Conservation (phyloP, 2,888 invertebrate genomes). For the Lobophora halterata region DNA sequence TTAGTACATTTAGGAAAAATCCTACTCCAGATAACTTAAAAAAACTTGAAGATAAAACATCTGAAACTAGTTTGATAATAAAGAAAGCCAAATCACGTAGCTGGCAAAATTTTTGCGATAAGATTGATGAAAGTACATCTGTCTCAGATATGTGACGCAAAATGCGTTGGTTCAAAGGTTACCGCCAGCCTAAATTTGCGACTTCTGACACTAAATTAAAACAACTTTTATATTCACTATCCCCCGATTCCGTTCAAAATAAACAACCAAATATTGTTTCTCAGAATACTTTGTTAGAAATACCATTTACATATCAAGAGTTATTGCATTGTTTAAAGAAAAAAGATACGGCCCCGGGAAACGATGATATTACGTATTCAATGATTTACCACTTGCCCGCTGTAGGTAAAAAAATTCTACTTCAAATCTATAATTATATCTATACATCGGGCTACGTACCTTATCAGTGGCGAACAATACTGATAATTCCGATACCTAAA, state of each 20-base stretch:
- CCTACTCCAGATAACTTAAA: constrained; percentile 3
- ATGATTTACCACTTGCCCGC: not conserved
- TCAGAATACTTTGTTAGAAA: not conserved
- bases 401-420: too few relatives aligned
- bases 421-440: not conserved
- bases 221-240: not conserved
- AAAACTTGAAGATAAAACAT: not conserved
- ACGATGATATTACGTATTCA: constrained; percentile 1
- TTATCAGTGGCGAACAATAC: not conserved
- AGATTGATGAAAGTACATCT: not conserved
- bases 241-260: not conserved
- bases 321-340: not conserved
- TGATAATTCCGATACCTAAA: constrained; percentile 1
- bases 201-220: not conserved
- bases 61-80: not conserved
- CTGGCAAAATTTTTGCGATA: constrained; percentile 1
- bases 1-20: constrained; percentile 1
- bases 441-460: not conserved
- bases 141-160: not conserved
- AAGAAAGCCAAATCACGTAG: not conserved
- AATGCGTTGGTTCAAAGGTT: not conserved
- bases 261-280: not conserved
- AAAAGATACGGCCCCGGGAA: constrained; percentile 1
- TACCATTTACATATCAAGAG: not conserved
- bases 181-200: not conserved